Base-by-base conservation (phyloP, 2,888 invertebrate genomes). In the Spodoptera picta region DNA sequence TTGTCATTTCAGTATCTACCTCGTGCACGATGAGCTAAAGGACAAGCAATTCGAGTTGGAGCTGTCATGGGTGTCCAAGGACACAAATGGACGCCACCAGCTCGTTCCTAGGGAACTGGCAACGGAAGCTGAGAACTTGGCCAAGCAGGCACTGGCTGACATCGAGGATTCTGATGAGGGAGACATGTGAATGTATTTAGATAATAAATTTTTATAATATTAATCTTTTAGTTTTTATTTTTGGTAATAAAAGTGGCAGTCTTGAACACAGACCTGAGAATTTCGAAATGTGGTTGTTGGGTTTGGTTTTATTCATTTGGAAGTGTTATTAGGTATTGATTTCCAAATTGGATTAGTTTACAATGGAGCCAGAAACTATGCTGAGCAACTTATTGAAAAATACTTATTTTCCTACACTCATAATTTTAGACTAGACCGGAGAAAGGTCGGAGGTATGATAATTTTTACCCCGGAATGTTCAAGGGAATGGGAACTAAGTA, bases 31-130 rank as follows among this genome's bases (percentile, higher is more conserved):
- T 87, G 98, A 99, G 89, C 95, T 99, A 5, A 99, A 99, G 92
- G 98, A 98, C 92, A 98, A 98, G 90, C 97, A 98, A 80, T 99
- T 99, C 88, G 99, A 99, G 86, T 94, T 99, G 80, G 99, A 99
- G 91, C 95, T 99, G 82, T 98, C 99, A 58, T 98, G 99, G 97
- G 98, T 99, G 12, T 97, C 98, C 57, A 96, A 96, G 82, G 97
- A 96, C 67, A 97, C 97, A 0, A 95, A 96, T 14, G 99, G 99
- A 0, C 92, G 95, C 58, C 98, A 99, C 91, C 96, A 97, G 83
- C 90, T 97, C 65, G 98, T 99, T 12, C 98, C 98, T 0, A 94
- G 95, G 1, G 96, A 96, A 46, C 87, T 98, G 0, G 97, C 96
- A 82, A 92, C 95, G 1, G 98, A 98, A 81, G 98, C 98, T n/a